phyloP scores from a whole-genome alignment of 1,140 invertebrate species.

The Homarus americanus region DNA sequence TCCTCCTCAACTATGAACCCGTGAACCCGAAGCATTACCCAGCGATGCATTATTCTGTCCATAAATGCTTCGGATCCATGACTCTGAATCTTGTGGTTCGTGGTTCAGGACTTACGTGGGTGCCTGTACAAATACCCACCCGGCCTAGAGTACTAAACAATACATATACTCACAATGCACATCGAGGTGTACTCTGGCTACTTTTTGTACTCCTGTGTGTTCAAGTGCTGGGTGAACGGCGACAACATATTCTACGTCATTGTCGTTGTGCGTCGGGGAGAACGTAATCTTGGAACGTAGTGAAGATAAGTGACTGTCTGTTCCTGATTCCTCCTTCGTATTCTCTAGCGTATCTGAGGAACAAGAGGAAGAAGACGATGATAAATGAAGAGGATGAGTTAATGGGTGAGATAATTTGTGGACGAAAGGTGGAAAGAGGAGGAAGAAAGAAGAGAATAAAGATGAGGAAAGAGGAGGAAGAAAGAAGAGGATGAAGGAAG shows the following conservation, averaged over 20 bases:
- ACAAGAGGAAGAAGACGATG: neutral
- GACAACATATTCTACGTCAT: conserved; percentile 78
- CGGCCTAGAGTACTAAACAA: no score
- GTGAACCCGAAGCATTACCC: no score
- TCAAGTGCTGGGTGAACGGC: conserved; percentile 78
- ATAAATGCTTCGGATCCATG: no score
- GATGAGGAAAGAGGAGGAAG: neutral
- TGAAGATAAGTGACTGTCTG: conserved; percentile 76
- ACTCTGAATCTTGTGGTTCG: no score
- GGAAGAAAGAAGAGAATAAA: neutral
- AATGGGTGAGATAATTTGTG: neutral
- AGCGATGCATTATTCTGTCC: no score
- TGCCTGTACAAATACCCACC: no score
- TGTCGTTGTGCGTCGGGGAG: conserved; percentile 78
- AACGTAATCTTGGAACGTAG: conserved; percentile 78
- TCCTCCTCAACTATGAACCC: no score
- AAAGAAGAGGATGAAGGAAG: no score
- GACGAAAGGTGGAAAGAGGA: no score
- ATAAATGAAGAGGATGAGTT: no score
- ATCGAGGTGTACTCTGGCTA: conserved; percentile 78
- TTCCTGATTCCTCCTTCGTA: conserved; percentile 57
- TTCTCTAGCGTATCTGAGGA: conserved; percentile 70
- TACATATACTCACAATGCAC: conserved; percentile 79
- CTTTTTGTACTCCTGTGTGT: conserved; percentile 76
- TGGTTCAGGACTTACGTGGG: no score